Base-by-base conservation (phyloP, 2,888 invertebrate species). In the Nasonia oneida region DNA sequence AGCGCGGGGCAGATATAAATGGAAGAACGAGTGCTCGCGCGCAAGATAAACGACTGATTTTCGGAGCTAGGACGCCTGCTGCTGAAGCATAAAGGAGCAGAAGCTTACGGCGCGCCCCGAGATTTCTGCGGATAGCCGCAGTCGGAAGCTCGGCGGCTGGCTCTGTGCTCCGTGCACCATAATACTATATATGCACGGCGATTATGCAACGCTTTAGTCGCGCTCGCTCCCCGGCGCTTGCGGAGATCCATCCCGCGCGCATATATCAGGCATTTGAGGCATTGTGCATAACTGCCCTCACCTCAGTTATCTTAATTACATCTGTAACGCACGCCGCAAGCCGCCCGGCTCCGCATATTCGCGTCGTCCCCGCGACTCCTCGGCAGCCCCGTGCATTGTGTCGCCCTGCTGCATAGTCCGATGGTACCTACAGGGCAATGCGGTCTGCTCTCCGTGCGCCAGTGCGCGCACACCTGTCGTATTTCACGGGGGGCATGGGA, bases 271-370 rank as follows among this genome's bases (percentile, higher is more conserved):
- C 91, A 92, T 92, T 92, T 92, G 91, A 92, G 88, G 87, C 91
- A 92, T 92, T 92, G 91, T 92, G 91, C 91, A 92, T 91, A 91
- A 91, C 91, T 91, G 92, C 92, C 91, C 91, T 92, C 91, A 92
- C 92, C 92, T 92, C 92, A 90, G 92, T 91, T 92, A 93, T 92
- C 92, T 93, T 92, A 92, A 93, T 93, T 92, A 92, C 92, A 92
- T 93, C 92, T 92, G 92, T 92, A 93, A 92, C 92, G 91, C 91
- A 92, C 90, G 90, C 92, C 91, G 89, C 91, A 91, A 86, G 90
- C 88, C 88, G 29, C 70, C 3, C 50, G 57, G 57, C 57, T 3
- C n/a, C 6, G 42, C 73, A 73, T 42, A 42, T 42, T 71, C 71
- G 18, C 42, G 42, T 37, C 70, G 70, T 33, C 29, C 15, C 37